phyloP scores from a whole-genome alignment of 2,113 vertebrate species.

The Macquaria australasica region DNA sequence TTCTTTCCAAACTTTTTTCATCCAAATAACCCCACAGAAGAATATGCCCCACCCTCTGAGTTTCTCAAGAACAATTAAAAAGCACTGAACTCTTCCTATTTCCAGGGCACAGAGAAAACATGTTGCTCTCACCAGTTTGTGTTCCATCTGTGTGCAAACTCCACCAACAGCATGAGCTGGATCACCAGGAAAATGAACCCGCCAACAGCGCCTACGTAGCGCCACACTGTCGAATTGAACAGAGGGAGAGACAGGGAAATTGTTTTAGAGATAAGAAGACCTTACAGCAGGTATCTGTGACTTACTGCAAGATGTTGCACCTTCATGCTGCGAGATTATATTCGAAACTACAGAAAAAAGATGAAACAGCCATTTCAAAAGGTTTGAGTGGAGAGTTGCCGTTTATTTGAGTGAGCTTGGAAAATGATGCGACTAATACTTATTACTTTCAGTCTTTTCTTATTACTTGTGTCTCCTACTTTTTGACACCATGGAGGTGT shows the following conservation, averaged over 20 bases:
- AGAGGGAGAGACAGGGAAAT: not conserved
- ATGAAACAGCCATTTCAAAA: not conserved
- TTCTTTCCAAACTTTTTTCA: slow-evolving; percentile 9
- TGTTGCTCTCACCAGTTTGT: slow-evolving; percentile 93
- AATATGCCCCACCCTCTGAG: slow-evolving; percentile 12
- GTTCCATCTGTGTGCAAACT: slow-evolving; percentile 99
- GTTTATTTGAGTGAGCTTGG: not conserved
- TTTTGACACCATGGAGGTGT: not conserved
- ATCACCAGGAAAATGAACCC: slow-evolving; percentile 92
- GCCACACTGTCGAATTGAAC: slow-evolving; percentile 88
- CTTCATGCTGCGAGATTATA: not conserved
- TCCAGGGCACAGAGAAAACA: slow-evolving; percentile 4
- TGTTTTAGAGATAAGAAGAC: slow-evolving; percentile 7
- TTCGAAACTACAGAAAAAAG: not conserved
- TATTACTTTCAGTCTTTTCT: not conserved
- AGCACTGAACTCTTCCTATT: slow-evolving; percentile 11
- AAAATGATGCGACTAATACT: not conserved
- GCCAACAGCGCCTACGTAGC: slow-evolving; percentile 90
- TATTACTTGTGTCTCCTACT: not conserved
- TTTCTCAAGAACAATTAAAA: slow-evolving; percentile 26
- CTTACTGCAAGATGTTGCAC: too few species aligned
- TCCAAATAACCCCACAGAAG: not conserved
- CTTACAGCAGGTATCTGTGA: not conserved
- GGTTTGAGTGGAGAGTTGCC: not conserved
- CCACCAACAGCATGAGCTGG: slow-evolving; percentile 94